phyloP scores from a whole-genome alignment of 2,888 invertebrate genomes.

The Apodemia zela region DNA sequence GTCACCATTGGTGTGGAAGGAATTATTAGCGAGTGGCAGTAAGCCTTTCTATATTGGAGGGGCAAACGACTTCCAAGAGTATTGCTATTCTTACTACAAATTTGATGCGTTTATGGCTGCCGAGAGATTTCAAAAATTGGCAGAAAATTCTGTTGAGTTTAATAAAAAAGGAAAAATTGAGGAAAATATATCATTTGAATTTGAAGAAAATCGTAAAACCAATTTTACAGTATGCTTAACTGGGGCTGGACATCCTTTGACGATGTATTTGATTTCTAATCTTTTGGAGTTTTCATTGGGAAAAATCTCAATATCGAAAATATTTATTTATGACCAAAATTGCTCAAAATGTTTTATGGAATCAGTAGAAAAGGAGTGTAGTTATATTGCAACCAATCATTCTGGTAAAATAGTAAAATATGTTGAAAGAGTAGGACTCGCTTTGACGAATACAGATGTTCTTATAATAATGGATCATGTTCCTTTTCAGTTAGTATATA shows the following conservation, averaged over 20 bases:
- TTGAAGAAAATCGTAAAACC: conserved; percentile 35
- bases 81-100: conserved; percentile 80
- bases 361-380: conserved; percentile 56
- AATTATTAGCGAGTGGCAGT: conserved; percentile 75
- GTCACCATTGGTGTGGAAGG: conserved; percentile 83
- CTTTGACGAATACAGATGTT: conserved; percentile 69
- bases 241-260: conserved; percentile 51
- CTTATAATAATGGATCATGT: conserved; percentile 74
- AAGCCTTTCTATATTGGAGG: conserved; percentile 81
- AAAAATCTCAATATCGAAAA: conserved; percentile 47
- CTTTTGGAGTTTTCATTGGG: conserved; percentile 47
- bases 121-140: conserved; percentile 49
- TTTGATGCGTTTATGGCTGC: conserved; percentile 54
- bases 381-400: conserved; percentile 45
- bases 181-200: conserved; percentile 13
- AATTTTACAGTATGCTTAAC: conserved; percentile 54
- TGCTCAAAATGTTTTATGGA: conserved; percentile 49
- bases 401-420: conserved; percentile 56
- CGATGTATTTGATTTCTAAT: conserved; percentile 57
- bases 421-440: conserved; percentile 63
- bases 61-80: conserved; percentile 81
- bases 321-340: conserved; percentile 53
- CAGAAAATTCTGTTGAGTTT: conserved; percentile 49
- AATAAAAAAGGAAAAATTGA: conserved; percentile 43
- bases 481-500: conserved; percentile 50